Evolutionary conservation across 2,797 vertebrate species (phyloP), one percentile per base, ranked within the genome.

Genomic region (Knipowitschia caucasica): DNA sequence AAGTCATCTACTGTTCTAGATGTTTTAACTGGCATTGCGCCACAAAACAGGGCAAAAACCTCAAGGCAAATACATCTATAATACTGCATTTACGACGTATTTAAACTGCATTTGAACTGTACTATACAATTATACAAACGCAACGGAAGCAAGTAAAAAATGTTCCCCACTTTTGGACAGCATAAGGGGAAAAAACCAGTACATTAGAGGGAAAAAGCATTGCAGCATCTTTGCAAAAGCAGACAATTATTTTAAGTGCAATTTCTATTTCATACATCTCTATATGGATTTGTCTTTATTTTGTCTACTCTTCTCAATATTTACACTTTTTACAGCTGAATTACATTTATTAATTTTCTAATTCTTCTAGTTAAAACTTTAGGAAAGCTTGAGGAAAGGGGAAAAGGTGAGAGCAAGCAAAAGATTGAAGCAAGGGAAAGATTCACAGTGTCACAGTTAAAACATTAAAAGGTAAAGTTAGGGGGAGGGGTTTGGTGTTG

Each of bases 331-430:
- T 42, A 42, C 21, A 46, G 15, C 10, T 20, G 6, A 49, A 49
- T 11, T 59, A 66, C 38, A n/a, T 42, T 10, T 17, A 36, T 2
- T 27, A 3, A 14, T 26, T 50, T 38, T 70, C 15, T 64, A 35
- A 30, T 57, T 8, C 53, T 47, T 58, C 1, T 53, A 65, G 10
- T 29, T 63, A 20, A 64, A 61, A 75, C 12, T 56, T 40, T 30
- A 39, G 47, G 56, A 61, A 56, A 54, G 49, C 36, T 50, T 51
- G 25, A 11, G 34, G 42, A 45, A 59, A 58, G 53, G 18, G 4
- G 49, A 31, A 52, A 43, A 15, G 50, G 58, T 46, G 23, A 45
- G 49, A 14, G 21, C 4, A 47, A 62, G 46, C 15, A 67, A 78
- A n/a, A 73, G 69, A 6, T 35, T 40, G 63, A 50, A 53, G 66